Evolutionary conservation across 2,113 vertebrate species (phyloP).

Genomic region (Hypocryptadius cinnamomeus): DNA sequence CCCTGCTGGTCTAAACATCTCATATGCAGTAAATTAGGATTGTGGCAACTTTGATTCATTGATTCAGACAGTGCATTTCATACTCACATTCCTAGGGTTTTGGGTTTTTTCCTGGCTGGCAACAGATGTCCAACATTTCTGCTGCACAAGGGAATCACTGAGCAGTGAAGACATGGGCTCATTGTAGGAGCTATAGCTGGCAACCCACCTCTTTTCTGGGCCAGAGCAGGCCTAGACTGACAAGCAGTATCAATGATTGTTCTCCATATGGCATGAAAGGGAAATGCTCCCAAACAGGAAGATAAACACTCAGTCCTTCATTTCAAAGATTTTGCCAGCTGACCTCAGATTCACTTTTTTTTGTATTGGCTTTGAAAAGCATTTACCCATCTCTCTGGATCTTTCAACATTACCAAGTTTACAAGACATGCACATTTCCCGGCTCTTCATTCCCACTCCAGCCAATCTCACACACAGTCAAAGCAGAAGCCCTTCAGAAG

Average conservation of each 20-base stretch:
- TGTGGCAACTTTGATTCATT: background rate
- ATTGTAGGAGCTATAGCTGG: background rate
- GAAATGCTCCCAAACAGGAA: background rate
- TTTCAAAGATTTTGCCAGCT: constrained; percentile 27
- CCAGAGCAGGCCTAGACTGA: background rate
- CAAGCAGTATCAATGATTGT: background rate
- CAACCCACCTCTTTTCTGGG: background rate
- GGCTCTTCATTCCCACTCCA: constrained; percentile 31
- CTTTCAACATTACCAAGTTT: constrained; percentile 18
- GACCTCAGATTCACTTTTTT: constrained; percentile 5
- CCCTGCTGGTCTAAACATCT: background rate
- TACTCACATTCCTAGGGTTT: background rate
- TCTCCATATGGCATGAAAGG: background rate
- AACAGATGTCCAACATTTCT: background rate
- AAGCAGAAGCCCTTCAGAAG: constrained; percentile 46
- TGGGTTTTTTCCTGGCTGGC: background rate
- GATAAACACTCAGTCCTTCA: background rate
- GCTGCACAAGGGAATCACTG: background rate
- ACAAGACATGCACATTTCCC: constrained; percentile 30
- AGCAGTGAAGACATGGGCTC: background rate
- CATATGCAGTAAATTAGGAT: background rate
- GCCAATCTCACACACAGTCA: constrained; percentile 25
- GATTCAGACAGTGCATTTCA: constrained; percentile 14
- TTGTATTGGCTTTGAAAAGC: constrained; percentile 16
- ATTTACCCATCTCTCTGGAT: constrained; percentile 12